phyloP scores from a whole-genome alignment of 2,797 vertebrate genomes.

The Scolopax rusticola region DNA sequence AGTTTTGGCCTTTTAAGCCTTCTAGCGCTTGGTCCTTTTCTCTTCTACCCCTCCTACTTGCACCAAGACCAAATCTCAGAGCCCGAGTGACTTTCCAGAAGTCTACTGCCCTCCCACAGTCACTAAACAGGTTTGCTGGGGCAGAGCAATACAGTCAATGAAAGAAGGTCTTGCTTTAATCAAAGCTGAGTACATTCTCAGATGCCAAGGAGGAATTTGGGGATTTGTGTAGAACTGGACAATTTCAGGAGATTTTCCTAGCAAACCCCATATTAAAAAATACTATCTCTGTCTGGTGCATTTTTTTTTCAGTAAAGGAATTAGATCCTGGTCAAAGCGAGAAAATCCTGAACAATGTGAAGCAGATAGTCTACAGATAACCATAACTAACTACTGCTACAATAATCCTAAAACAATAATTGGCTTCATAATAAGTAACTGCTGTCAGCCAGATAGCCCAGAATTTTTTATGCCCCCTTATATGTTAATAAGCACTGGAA shows the following conservation, averaged over 20 bases:
- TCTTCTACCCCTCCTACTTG: not conserved
- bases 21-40: not conserved
- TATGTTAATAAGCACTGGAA: not conserved
- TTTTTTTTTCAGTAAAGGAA: not conserved
- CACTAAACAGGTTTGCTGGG: not conserved
- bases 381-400: not conserved
- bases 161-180: not conserved
- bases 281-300: not conserved
- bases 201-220: not conserved
- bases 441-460: not conserved
- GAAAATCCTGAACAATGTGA: not conserved
- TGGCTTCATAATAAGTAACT: not conserved
- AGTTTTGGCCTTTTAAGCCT: not conserved
- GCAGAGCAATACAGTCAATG: not conserved
- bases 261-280: not conserved
- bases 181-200: not conserved
- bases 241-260: not conserved
- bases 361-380: not conserved
- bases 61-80: not conserved
- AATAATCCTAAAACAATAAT: not conserved
- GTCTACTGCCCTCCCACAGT: not conserved
- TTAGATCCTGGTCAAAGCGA: not conserved
- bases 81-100: fast-evolving
- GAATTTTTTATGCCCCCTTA: not conserved
- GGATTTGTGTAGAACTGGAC: not conserved